Base-by-base conservation (phyloP, 2,888 invertebrate species). In the Atherix ibis region DNA sequence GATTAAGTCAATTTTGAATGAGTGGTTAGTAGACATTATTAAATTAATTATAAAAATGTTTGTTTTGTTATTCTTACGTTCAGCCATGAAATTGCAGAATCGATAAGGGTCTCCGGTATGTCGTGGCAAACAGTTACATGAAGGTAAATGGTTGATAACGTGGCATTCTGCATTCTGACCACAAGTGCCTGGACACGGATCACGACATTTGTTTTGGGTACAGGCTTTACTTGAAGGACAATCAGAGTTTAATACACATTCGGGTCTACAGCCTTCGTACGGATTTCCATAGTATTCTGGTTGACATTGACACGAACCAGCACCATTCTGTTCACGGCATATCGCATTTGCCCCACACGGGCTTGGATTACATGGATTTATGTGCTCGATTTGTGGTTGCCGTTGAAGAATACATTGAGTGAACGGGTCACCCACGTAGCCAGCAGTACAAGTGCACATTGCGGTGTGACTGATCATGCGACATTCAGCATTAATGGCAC, bases 121-220 rank as follows among this genome's bases (percentile, higher is more conserved):
- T 40, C 76, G 76, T 18, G 57, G 48, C 35, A 66, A 56, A 49
- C 82, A 82, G 36, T 64, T 66, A 49, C 82, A 82, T 36, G 64
- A 67, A 3, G 81, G 78, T 31, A 71, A 59, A 53, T 83, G 83
- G 47, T 76, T 76, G 9, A 78, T 63, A 14, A 78, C 74, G 40
- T 67, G 65, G 52, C 83, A 83, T 40, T 73, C 69, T 4, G 81
- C 75, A 50, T 79, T 77, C 42, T 70, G 63, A 24, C 79, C 82
- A 52, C 83, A 83, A 15, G 72, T 73, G 36, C 80, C 79, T 1
- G 76, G 73, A 47, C 82, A 82, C 15, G 82, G 81, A 53, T 80
- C 73, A 48, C 69, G 66, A 52, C 83, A 83, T 58, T 78, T 79
- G 46, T 73, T 75, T 43, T 71, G 70, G 25, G 76, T 66, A 44